A percentile compares a stretch with the other conserved stretches of the same genome.
Evolutionary conservation across 1,140 invertebrate species (phyloP).

Genomic region (Triops longicaudatus): DNA sequence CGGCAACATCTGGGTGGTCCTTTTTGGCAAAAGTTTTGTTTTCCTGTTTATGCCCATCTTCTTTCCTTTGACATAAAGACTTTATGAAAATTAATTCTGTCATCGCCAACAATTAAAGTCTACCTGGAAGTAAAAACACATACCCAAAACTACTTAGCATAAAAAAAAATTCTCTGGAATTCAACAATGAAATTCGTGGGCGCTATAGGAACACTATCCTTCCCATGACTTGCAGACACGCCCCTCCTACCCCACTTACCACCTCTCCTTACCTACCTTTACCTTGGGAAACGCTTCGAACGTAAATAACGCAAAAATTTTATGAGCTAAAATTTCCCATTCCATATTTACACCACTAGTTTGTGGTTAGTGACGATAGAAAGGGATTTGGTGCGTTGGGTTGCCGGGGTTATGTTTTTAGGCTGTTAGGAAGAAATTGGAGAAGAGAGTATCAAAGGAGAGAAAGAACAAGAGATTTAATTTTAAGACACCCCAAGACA

Average conservation of each 20-base stretch:
- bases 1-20: background rate
- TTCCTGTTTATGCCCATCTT: background rate
- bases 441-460: background rate
- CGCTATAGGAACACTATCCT: too few relatives aligned
- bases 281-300: background rate
- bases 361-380: background rate
- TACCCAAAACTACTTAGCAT: background rate
- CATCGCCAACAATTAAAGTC: conserved; percentile 1
- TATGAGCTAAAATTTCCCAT: background rate
- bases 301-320: conserved; percentile 7
- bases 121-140: background rate
- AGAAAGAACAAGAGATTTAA: background rate
- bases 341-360: background rate
- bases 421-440: too few relatives aligned
- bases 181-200: background rate
- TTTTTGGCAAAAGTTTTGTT: background rate
- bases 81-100: conserved; percentile 10
- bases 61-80: background rate
- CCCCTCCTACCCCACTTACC: background rate
- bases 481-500: background rate
- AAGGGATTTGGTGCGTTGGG: background rate
- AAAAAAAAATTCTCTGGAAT: background rate
- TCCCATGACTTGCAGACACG: too few relatives aligned
- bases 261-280: too few relatives aligned
- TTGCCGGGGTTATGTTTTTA: too few relatives aligned